Percentiles rank a stretch among this genome's conserved stretches.
phyloP scores from a whole-genome alignment of 2,797 vertebrate genomes.

The Oreortyx pictus region DNA sequence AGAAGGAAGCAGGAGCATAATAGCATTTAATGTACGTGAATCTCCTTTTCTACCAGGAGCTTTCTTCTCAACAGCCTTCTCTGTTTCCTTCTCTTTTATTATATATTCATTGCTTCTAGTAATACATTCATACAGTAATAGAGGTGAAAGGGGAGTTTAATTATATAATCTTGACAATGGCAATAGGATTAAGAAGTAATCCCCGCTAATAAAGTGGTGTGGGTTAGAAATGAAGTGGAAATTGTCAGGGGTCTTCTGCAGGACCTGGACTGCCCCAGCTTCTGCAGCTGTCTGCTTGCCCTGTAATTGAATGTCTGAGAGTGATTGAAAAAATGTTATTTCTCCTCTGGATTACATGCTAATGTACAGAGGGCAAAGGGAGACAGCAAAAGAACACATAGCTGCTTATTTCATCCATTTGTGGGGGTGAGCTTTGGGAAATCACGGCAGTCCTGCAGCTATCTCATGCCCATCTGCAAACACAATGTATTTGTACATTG shows the following conservation, averaged over 20 bases:
- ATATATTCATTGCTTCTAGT: conserved; percentile 72
- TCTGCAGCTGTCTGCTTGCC: conserved; percentile 87
- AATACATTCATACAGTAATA: conserved; percentile 84
- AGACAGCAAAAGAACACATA: conserved; percentile 87
- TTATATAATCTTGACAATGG: conserved; percentile 89
- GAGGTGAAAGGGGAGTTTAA: conserved; percentile 85
- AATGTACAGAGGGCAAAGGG: conserved; percentile 86
- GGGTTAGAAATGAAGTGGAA: conserved; percentile 87
- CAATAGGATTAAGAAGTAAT: conserved; percentile 90
- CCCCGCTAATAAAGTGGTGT: conserved; percentile 88
- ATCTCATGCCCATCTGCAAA: conserved; percentile 87
- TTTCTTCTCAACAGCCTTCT: conserved; percentile 38
- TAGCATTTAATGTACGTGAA: background rate
- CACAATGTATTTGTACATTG: conserved; percentile 86
- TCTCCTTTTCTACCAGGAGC: background rate
- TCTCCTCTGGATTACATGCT: conserved; percentile 90
- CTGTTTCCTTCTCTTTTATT: conserved; percentile 58
- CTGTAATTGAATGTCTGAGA: conserved; percentile 91
- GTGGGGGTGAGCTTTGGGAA: conserved; percentile 89
- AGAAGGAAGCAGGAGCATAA: background rate
- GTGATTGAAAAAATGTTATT: conserved; percentile 92
- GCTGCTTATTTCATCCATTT: conserved; percentile 89
- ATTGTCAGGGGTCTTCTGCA: conserved; percentile 82
- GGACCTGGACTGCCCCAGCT: conserved; percentile 79
- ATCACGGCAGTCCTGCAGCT: conserved; percentile 85